Percentiles rank a stretch among this genome's conserved stretches.
These are phyloP conservation scores for Acleris cristana DNA, from an alignment of 2,888 invertebrate species.

Conservation along the genomic window DNA sequence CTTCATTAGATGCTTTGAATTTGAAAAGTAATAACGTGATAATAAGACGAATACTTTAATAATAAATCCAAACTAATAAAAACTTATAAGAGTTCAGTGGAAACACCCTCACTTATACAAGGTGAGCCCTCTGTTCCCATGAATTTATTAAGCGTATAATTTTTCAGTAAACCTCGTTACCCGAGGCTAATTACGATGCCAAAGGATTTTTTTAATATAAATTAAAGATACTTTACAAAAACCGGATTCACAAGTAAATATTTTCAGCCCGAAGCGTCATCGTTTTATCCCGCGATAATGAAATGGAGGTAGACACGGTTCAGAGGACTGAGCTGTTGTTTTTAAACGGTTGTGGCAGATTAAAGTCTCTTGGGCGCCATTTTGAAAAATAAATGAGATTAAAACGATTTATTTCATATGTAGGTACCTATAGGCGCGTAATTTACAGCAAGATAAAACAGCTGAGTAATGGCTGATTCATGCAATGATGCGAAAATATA, in stretches of 20 bases:
- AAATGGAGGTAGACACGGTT: conserved; percentile 13
- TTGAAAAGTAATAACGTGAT: no score
- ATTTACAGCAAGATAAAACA: conserved; percentile 9
- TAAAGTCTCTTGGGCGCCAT: background rate
- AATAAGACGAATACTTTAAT: no score
- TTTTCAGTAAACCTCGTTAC: conserved; percentile 41
- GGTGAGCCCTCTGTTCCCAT: conserved; percentile 42
- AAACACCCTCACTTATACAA: conserved; percentile 32
- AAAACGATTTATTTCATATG: conserved; percentile 11
- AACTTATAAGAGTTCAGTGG: background rate
- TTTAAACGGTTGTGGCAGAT: conserved; percentile 22
- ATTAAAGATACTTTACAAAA: conserved; percentile 11
- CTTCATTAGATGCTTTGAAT: no score
- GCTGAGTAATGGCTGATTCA: no score
- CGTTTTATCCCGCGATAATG: conserved; percentile 13
- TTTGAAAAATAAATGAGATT: conserved; percentile 21
- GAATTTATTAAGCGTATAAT: conserved; percentile 46
- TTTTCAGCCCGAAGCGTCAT: conserved; percentile 8
- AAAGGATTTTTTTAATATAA: conserved; percentile 18
- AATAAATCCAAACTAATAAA: no score
- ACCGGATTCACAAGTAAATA: conserved; percentile 5
- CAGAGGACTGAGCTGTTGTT: conserved; percentile 15
- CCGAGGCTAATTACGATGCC: conserved; percentile 43
- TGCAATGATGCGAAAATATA: no score
- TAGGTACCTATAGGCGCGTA: background rate